Evolutionary conservation across 2,113 vertebrate species (phyloP), one percentile per base, ranked within the genome.

Genomic region (Ameiurus melas): DNA sequence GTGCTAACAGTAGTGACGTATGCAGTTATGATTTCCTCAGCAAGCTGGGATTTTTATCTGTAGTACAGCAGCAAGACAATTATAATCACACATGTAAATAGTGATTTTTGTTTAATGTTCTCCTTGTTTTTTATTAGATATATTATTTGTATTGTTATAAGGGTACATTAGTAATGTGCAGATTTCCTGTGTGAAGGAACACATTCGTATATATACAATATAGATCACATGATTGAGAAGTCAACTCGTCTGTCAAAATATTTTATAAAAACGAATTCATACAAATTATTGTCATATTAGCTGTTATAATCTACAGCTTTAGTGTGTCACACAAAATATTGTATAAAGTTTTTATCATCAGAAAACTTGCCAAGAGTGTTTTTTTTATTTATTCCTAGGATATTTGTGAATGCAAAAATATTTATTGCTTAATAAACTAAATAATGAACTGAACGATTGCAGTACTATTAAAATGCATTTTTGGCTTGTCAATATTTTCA

Each of bases 211-310:
- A 43, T 86, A 53, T 86, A 88, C 71, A 90, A 62, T 83, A 66
- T 79, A 87, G 14, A 85, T 81, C 79, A 83, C 55, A 86, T 85
- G 47, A 64, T 58, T 33, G 87, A 87, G 85, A 81, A 53, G 81
- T 89, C 81, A 90, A 87, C 81, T 84, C 60, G 83, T 83, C 30
- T 88, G 68, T 90, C 87, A 80, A 75, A 57, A 90, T 36, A 82
- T 82, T 55, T 25, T 47, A 0, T 7, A 0, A 33, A 39, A 84
- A 51, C 30, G 13, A 22, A 55, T 62, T 64, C 57, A 66, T 66
- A 85, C 30, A 79, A 86, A 90, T 53, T n/a, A 25, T 81, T 83
- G 39, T 70, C 51, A 88, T 78, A 83, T 83, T 58, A 47, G 80
- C 73, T 79, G 39, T 86, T 47, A 55, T 66, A 83, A 75, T 62